Evolutionary conservation across 2,888 invertebrate genomes (phyloP), one percentile per base, ranked within the genome.

Genomic region (Ditula angustiorana): DNA sequence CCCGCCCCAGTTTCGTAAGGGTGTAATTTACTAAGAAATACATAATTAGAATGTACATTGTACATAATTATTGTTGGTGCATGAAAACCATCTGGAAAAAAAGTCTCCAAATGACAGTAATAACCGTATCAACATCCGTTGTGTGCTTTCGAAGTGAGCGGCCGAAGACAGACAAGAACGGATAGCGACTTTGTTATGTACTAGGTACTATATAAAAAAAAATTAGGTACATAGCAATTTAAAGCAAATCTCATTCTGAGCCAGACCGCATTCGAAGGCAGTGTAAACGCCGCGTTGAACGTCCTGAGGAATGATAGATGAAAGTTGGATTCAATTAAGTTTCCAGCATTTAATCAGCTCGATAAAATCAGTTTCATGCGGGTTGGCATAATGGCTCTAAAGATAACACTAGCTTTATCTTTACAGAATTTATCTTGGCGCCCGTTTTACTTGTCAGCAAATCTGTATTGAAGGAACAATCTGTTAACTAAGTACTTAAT

Each of bases 261-360:
- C 49, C 19, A 33, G 50, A 50, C 21, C n/a, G 5, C 24, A n/a
- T 23, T 44, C 23, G n/a, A 24, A 10, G 16, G 21, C 46, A n/a
- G 26, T 16, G 44, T 28, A 53, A 41, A 13, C 26, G 10, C 35
- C n/a, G 33, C 33, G 16, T 35, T 56, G 23, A 28, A 41, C 33
- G 44, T 13, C 46, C 30, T 56, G 44, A 23, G 10, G 37, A 28
- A 56, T 49, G 59, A 66, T 56, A 66, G 47, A 47, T 64, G 23
- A 50, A 66, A 60, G 59, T 59, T 65, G 47, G 46, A 66, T 67
- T 69, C 57, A 66, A 69, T 69, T 69, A 53, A 65, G 65, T 55
- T 50, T 50, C 49, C 52, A 56, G 62, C 62, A 19, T 67, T 69
- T 67, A 62, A 69, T 69, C 61, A 67, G 65, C 58, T 41, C n/a